phyloP scores from a whole-genome alignment of 2,113 vertebrate genomes.

The Eleginops maclovinus region DNA sequence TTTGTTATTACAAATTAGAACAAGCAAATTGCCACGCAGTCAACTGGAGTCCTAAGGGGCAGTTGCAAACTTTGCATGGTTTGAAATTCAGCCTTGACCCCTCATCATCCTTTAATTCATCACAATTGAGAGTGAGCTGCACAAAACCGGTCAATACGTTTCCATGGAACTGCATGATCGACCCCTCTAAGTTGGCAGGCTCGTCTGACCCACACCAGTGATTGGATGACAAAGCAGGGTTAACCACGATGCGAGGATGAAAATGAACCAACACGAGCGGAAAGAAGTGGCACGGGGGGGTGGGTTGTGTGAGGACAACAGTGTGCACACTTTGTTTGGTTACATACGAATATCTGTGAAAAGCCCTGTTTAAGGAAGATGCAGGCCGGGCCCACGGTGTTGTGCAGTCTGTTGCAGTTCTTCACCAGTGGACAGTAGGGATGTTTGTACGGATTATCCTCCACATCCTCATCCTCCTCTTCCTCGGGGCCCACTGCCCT shows the following conservation, averaged over 20 bases:
- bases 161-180: constrained; percentile 56
- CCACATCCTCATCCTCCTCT: constrained; percentile 54
- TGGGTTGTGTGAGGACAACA: constrained; percentile 8
- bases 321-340: constrained; percentile 20
- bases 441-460: constrained; percentile 53
- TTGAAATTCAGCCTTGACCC: constrained; percentile 1
- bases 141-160: constrained; percentile 50
- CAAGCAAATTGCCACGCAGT: neutral
- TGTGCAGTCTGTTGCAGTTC: constrained; percentile 85
- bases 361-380: constrained; percentile 89
- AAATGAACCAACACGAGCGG: constrained; percentile 20
- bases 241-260: constrained; percentile 41
- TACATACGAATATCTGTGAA: constrained; percentile 83
- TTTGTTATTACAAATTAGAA: neutral
- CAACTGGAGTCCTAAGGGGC: neutral
- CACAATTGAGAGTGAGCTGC: constrained; percentile 1
- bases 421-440: constrained; percentile 72
- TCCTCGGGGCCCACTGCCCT: constrained; percentile 47
- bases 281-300: constrained; percentile 20
- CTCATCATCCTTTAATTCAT: neutral
- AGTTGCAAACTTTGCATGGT: neutral
- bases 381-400: constrained; percentile 87
- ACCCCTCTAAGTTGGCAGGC: constrained; percentile 8
- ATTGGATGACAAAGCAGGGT: constrained; percentile 32
- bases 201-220: constrained; percentile 19